Evolutionary conservation across 2,888 invertebrate species (phyloP).

Genomic region (Lycocerus yunnanus): DNA sequence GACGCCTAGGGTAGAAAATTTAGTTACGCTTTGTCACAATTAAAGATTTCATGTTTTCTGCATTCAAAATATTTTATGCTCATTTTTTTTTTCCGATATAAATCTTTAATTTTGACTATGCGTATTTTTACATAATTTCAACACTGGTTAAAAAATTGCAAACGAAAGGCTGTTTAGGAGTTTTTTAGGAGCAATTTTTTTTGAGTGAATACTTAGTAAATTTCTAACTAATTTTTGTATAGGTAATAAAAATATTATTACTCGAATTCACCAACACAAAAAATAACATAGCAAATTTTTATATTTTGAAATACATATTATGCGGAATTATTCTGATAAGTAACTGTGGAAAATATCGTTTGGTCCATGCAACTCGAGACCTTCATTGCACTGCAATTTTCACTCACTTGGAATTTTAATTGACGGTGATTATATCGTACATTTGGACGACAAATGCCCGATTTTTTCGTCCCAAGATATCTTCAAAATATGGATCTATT

Average conservation of each 20-base stretch:
- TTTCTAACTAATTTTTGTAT: neutral
- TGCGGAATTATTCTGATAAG: too few relatives aligned
- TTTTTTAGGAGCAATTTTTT: slow-evolving; percentile 3
- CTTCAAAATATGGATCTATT: too few relatives aligned
- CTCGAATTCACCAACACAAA: neutral
- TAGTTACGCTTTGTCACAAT: slow-evolving; percentile 21
- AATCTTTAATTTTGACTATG: slow-evolving; percentile 23
- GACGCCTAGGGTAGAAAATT: neutral
- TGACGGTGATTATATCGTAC: neutral
- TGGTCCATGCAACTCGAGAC: neutral
- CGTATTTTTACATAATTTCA: slow-evolving; percentile 8
- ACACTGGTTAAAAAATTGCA: slow-evolving; percentile 5
- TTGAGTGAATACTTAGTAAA: neutral
- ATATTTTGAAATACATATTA: neutral
- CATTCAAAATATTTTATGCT: neutral
- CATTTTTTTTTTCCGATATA: neutral
- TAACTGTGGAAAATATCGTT: neutral
- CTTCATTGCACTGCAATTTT: neutral
- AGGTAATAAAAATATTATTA: too few relatives aligned
- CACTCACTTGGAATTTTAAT: neutral
- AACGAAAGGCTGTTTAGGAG: slow-evolving; percentile 28
- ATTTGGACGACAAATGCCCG: neutral
- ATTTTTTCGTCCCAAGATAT: too few relatives aligned
- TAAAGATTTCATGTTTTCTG: neutral
- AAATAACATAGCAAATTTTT: neutral